phyloP scores from a whole-genome alignment of 2,888 invertebrate genomes.

The Apamea sordens region DNA sequence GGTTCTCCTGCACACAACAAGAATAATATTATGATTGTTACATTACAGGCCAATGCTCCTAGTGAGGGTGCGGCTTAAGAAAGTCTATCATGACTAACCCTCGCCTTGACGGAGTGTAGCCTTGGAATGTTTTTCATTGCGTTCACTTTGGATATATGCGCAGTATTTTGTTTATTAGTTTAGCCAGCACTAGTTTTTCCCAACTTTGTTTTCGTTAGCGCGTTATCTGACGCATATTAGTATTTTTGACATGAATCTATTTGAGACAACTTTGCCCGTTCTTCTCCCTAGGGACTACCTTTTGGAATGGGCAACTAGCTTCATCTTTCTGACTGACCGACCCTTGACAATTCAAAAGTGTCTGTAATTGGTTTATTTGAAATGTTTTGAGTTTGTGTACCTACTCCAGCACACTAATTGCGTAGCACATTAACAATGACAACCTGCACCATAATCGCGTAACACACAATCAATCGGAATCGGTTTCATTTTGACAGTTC shows the following conservation, averaged over 20 bases:
- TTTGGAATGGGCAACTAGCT: neutral
- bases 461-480: too few species aligned
- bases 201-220: slow-evolving; percentile 18
- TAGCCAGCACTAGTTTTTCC: neutral
- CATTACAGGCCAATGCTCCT: too few species aligned
- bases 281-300: neutral
- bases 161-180: slow-evolving; percentile 18
- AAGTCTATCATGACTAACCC: neutral
- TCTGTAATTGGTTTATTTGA: too few species aligned
- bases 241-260: neutral
- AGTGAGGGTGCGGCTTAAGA: neutral
- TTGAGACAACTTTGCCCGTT: neutral
- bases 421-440: too few species aligned
- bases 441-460: too few species aligned
- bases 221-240: neutral
- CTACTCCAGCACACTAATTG: too few species aligned
- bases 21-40: too few species aligned
- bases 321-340: neutral
- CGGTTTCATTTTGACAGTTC: too few species aligned
- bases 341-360: too few species aligned
- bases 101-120: neutral
- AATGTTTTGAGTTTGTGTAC: too few species aligned
- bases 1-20: too few species aligned
- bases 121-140: slow-evolving; percentile 12
- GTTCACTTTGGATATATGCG: slow-evolving; percentile 15